Conservation (phyloP, 2,888 invertebrate species). For the Drosophila mettleri region DNA sequence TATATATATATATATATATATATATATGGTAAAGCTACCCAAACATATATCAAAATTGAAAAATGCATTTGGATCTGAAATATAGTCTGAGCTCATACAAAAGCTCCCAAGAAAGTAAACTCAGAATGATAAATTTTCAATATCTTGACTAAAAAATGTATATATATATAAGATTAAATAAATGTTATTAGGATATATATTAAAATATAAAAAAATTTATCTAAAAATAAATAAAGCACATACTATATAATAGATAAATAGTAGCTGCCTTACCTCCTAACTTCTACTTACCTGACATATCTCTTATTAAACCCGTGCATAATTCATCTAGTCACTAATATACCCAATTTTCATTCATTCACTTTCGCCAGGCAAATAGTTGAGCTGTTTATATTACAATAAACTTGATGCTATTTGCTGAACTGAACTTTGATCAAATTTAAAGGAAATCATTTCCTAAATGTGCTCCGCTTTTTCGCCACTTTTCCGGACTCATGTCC, state of each 20-base stretch:
- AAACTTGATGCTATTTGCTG: background rate
- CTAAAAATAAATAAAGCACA: no score
- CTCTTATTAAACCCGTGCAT: background rate
- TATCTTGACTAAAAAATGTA: no score
- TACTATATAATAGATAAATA: no score
- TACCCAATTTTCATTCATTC: constrained; percentile 1
- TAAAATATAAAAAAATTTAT: no score
- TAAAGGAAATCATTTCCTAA: background rate
- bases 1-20: no score
- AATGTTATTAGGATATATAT: no score
- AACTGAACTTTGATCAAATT: constrained; percentile 8
- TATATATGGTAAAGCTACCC: no score
- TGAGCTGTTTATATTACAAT: background rate
- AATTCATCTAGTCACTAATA: background rate
- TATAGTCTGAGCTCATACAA: constrained; percentile 10
- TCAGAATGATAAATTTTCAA: background rate
- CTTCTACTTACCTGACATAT: background rate
- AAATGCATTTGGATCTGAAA: background rate
- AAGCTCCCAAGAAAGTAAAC: constrained; percentile 36
- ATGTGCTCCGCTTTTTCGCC: background rate
- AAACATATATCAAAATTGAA: constrained; percentile 34
- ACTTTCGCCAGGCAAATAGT: background rate
- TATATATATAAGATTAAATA: no score
- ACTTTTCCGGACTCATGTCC: constrained; percentile 13
- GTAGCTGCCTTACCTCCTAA: no score